A percentile compares a stretch with the other conserved stretches of the same genome.
Conservation (phyloP, 2,888 invertebrate genomes). For the Harpalus rufipes region DNA sequence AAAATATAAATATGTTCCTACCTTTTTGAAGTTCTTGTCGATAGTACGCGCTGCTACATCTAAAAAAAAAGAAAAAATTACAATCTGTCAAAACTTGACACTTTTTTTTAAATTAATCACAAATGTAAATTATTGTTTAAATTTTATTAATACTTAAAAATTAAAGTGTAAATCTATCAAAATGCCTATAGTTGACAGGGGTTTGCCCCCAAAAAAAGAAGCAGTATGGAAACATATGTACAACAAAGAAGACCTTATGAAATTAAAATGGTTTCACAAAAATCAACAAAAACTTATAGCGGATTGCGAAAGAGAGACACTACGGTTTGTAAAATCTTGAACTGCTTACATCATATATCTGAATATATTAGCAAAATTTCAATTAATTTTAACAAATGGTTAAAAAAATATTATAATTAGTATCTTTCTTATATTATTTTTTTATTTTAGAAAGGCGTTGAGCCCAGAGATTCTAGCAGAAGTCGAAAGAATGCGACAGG, state of each 20-base stretch:
- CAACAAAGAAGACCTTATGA: slow-evolving; percentile 73
- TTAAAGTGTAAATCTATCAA: background rate
- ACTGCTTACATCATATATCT: too few relatives aligned
- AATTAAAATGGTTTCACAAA: slow-evolving; percentile 75
- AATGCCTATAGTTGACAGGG: slow-evolving; percentile 41
- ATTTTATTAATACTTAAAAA: background rate
- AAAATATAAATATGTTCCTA: background rate
- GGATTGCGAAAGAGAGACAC: slow-evolving; percentile 54
- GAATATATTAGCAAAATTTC: too few relatives aligned
- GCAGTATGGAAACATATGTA: slow-evolving; percentile 55
- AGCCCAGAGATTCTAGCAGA: slow-evolving; percentile 72
- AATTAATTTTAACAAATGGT: too few relatives aligned
- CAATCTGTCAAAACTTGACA: background rate
- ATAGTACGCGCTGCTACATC: background rate
- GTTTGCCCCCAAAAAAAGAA: slow-evolving; percentile 51
- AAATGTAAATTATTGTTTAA: background rate
- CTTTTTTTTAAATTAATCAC: background rate
- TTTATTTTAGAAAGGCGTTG: slow-evolving; percentile 67
- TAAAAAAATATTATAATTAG: too few relatives aligned
- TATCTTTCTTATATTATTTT: background rate
- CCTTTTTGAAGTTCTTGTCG: too few relatives aligned
- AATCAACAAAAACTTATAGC: slow-evolving; percentile 74
- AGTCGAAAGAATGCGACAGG: slow-evolving; percentile 71
- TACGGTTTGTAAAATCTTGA: slow-evolving; percentile 34
- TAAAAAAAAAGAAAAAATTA: background rate